These are phyloP conservation scores for Heliconius hermathena DNA, from an alignment of 1,140 invertebrate genomes.

Conservation along the genomic window DNA sequence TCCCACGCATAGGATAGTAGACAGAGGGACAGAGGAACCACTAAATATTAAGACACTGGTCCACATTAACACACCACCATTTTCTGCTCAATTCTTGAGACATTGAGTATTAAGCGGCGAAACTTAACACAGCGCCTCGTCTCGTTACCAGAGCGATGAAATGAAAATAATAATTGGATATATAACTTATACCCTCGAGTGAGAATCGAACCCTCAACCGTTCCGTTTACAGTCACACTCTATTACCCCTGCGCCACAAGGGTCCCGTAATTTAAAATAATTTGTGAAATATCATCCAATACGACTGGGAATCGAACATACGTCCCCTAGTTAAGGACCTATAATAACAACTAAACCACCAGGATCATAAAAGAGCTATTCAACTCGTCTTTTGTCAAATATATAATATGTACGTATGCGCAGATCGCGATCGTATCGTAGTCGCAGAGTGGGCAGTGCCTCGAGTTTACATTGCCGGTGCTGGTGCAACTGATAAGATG, in stretches of 20 bases:
- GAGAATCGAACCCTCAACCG: too few relatives aligned
- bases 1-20: too few relatives aligned
- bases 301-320: not conserved
- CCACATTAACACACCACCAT: too few relatives aligned
- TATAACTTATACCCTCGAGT: too few relatives aligned
- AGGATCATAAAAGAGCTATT: not conserved
- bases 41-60: too few relatives aligned
- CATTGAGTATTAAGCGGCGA: too few relatives aligned
- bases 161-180: not conserved
- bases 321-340: not conserved
- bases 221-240: too few relatives aligned
- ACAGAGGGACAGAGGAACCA: too few relatives aligned
- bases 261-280: too few relatives aligned
- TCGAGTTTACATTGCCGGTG: slow-evolving; percentile 36
- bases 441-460: slow-evolving; percentile 41
- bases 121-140: not conserved
- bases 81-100: too few relatives aligned
- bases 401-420: slow-evolving; percentile 23
- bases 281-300: too few relatives aligned
- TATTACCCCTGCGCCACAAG: too few relatives aligned
- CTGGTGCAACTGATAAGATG: slow-evolving; percentile 28
- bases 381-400: not conserved
- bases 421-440: slow-evolving; percentile 42
- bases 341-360: not conserved
- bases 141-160: not conserved